These are phyloP conservation scores for Stegastes partitus DNA, from an alignment of 2,113 vertebrate genomes.

Conservation along the genomic window DNA sequence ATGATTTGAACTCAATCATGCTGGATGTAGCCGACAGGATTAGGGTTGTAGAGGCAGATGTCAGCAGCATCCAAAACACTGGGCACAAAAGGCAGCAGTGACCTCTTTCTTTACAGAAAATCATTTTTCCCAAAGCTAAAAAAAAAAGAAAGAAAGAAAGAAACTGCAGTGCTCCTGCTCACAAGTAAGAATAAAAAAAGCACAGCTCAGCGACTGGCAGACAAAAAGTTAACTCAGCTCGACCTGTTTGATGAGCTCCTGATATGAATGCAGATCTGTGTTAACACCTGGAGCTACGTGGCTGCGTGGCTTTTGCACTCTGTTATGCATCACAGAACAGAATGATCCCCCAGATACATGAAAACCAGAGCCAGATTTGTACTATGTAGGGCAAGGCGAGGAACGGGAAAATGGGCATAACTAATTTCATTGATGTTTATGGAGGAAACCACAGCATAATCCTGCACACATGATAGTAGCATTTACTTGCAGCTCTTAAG, in stretches of 20 bases:
- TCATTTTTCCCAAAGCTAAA: conserved; percentile 50
- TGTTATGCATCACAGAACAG: conserved; percentile 57
- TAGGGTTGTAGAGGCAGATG: conserved; percentile 72
- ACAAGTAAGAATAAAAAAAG: conserved; percentile 2
- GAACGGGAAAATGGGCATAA: conserved; percentile 48
- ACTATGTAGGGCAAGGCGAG: conserved; percentile 50
- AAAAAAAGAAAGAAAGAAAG: not conserved
- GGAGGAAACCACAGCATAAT: conserved; percentile 54
- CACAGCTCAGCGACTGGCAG: conserved; percentile 26
- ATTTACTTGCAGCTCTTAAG: conserved; percentile 27
- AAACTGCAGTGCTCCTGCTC: conserved; percentile 8
- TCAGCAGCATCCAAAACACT: conserved; percentile 62
- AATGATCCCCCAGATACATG: conserved; percentile 44
- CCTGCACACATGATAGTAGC: conserved; percentile 20
- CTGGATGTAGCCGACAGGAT: conserved; percentile 64
- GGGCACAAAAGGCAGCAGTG: conserved; percentile 54
- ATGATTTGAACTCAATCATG: conserved; percentile 68
- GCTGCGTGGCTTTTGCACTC: conserved; percentile 44
- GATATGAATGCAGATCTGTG: conserved; percentile 51
- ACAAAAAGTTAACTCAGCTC: conserved; percentile 39
- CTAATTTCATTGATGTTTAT: conserved; percentile 66
- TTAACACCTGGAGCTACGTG: conserved; percentile 54
- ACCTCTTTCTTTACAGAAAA: conserved; percentile 47
- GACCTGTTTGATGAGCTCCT: conserved; percentile 50
- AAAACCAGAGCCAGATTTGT: conserved; percentile 52